Conservation (phyloP, 2,797 vertebrate species). For the Morelia viridis region DNA sequence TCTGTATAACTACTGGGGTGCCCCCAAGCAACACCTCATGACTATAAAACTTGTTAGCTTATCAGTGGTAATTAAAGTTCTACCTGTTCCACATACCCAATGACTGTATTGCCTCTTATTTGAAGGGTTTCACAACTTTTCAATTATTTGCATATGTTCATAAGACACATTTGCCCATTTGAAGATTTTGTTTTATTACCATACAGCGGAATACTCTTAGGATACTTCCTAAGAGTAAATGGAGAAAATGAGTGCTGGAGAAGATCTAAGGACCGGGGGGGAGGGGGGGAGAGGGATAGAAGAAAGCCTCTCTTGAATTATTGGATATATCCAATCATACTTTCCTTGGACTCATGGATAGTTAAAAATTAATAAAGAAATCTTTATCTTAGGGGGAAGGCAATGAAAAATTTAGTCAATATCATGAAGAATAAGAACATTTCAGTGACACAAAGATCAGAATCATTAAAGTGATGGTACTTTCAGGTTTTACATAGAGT, state of each 20-base stretch:
- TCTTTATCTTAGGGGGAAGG: not conserved
- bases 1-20: not conserved
- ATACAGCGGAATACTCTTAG: not conserved
- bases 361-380: not conserved
- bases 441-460: not conserved
- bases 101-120: not conserved
- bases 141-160: not conserved
- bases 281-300: no score
- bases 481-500: not conserved
- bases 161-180: not conserved
- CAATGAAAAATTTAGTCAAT: not conserved
- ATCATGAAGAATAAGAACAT: not conserved
- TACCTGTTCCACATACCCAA: not conserved
- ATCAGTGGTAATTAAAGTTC: not conserved
- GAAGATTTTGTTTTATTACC: not conserved
- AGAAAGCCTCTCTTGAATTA: not conserved
- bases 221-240: not conserved
- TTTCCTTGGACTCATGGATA: no score
- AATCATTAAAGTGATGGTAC: not conserved
- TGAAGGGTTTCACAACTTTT: not conserved
- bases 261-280: not conserved
- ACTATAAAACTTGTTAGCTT: slow-evolving; percentile 2
- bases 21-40: not conserved
- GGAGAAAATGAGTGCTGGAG: not conserved
- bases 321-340: not conserved